These are phyloP conservation scores for Radopholus similis DNA, from an alignment of 1,140 invertebrate genomes.

Conservation along the genomic window DNA sequence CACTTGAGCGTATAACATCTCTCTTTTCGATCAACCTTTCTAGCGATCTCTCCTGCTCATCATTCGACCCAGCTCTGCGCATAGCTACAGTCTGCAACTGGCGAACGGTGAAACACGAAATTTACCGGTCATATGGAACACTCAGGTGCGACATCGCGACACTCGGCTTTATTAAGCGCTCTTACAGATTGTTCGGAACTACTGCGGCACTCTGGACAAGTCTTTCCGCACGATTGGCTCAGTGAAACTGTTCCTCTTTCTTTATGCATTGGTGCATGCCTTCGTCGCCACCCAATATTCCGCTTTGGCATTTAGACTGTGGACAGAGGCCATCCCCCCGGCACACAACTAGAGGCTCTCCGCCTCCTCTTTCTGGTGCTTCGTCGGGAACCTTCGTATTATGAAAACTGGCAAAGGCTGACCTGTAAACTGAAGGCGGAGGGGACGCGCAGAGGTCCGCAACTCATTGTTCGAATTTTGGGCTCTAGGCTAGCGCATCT, in stretches of 20 bases:
- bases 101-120: constrained; percentile 25
- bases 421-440: neutral
- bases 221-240: constrained; percentile 33
- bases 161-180: constrained; percentile 23
- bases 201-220: constrained; percentile 26
- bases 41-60: constrained; percentile 35
- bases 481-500: constrained; percentile 29
- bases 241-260: constrained; percentile 38
- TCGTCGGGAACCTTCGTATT: constrained; percentile 36
- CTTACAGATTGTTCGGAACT: constrained; percentile 14
- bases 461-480: constrained; percentile 31
- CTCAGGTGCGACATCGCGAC: constrained; percentile 31
- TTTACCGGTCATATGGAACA: constrained; percentile 9
- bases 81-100: constrained; percentile 27
- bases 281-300: neutral
- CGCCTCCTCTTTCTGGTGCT: constrained; percentile 23
- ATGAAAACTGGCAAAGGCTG: constrained; percentile 17
- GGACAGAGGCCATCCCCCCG: constrained; percentile 15
- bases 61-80: constrained; percentile 27
- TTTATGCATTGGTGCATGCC: constrained; percentile 38
- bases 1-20: constrained; percentile 7
- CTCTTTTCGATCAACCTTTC: constrained; percentile 21
- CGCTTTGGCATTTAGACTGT: constrained; percentile 36
- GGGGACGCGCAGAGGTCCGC: neutral
- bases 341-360: constrained; percentile 25